Conservation (phyloP, 2,797 vertebrate genomes). For the Pelobates cultripes region DNA sequence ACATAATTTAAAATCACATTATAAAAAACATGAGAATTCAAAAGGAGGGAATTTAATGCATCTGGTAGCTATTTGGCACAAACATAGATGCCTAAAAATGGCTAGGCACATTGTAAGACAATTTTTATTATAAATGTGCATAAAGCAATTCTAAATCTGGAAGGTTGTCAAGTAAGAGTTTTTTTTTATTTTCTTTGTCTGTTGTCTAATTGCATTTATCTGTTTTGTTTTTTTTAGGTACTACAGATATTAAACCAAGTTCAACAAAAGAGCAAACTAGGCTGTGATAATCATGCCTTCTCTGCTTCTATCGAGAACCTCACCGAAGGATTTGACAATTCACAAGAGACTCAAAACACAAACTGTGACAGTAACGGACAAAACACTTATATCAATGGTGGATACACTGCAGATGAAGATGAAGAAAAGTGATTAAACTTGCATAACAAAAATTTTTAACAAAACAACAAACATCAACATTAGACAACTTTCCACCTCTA, state of each 20-base stretch:
- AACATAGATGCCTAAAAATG: too few species aligned
- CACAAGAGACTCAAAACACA: slow-evolving; percentile 19
- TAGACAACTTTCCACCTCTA: too few species aligned
- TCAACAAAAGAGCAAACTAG: slow-evolving; percentile 66
- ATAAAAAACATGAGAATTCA: too few species aligned
- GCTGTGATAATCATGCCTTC: neutral
- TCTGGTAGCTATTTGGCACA: too few species aligned
- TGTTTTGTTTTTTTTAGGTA: slow-evolving; percentile 69
- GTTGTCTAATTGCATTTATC: neutral
- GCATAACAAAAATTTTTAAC: too few species aligned
- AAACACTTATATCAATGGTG: slow-evolving; percentile 16
- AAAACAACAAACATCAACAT: too few species aligned
- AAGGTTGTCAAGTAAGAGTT: too few species aligned
- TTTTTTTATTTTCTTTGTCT: neutral
- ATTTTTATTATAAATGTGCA: too few species aligned
- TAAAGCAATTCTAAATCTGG: too few species aligned
- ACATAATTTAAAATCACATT: too few species aligned
- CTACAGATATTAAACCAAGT: slow-evolving; percentile 85
- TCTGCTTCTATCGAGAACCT: neutral
- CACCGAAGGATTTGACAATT: accelerated
- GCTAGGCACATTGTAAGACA: too few species aligned
- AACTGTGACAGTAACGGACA: neutral
- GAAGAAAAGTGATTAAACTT: neutral
- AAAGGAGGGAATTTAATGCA: too few species aligned
- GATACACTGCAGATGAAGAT: neutral